These are phyloP conservation scores for Synanthedon myopaeformis DNA, from an alignment of 2,888 invertebrate species.

Conservation along the genomic window DNA sequence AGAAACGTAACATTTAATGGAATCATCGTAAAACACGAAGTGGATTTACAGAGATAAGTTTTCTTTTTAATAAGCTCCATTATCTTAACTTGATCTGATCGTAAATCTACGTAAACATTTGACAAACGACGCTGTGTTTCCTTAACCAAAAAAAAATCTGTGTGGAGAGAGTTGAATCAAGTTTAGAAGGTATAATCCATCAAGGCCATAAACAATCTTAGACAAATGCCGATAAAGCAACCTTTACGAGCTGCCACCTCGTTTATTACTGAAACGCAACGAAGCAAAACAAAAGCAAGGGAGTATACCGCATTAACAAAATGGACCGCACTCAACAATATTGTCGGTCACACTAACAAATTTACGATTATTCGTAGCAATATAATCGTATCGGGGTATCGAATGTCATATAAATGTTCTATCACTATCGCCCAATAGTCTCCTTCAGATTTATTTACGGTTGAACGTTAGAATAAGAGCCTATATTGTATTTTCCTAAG, in stretches of 20 bases:
- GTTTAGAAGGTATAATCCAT: slow-evolving; percentile 43
- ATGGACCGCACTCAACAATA: slow-evolving; percentile 39
- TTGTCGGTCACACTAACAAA: slow-evolving; percentile 37
- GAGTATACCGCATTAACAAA: slow-evolving; percentile 44
- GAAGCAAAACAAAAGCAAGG: slow-evolving; percentile 41
- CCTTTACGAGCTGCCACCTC: slow-evolving; percentile 62
- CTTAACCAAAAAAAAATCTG: slow-evolving; percentile 41
- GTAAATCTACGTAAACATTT: slow-evolving; percentile 40
- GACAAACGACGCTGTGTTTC: slow-evolving; percentile 37
- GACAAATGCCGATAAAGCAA: slow-evolving; percentile 47
- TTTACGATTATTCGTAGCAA: slow-evolving; percentile 39
- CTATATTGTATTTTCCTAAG: background rate
- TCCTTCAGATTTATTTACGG: slow-evolving; percentile 40
- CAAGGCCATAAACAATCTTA: slow-evolving; percentile 55
- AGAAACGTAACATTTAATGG: slow-evolving; percentile 9
- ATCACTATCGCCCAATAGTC: slow-evolving; percentile 26
- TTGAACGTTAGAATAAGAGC: slow-evolving; percentile 1
- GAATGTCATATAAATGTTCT: slow-evolving; percentile 42
- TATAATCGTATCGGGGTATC: slow-evolving; percentile 35
- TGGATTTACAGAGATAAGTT: slow-evolving; percentile 30
- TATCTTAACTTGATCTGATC: slow-evolving; percentile 21
- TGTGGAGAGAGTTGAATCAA: slow-evolving; percentile 59
- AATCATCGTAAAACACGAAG: slow-evolving; percentile 28
- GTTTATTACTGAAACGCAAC: slow-evolving; percentile 45
- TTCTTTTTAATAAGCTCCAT: slow-evolving; percentile 37